Evolutionary conservation across 2,888 invertebrate genomes (phyloP).

Genomic region (Drosophila cognata): DNA sequence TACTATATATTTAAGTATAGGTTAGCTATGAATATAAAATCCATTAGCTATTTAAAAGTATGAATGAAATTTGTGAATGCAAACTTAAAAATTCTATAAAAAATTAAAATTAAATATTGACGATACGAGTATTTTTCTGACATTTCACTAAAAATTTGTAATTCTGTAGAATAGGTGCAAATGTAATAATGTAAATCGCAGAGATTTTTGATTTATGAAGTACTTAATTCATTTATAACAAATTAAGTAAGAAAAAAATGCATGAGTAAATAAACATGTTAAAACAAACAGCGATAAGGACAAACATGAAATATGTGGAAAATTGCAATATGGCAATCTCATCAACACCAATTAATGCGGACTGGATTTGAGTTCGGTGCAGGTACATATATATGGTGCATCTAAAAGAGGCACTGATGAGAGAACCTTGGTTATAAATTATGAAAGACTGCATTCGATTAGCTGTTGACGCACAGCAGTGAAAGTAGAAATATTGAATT

Average conservation of each 20-base stretch:
- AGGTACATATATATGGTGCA: not conserved
- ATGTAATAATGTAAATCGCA: not conserved
- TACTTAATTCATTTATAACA: not conserved
- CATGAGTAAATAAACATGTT: not conserved
- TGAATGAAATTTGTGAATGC: not conserved
- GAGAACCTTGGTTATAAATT: conserved; percentile 1
- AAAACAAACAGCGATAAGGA: not conserved
- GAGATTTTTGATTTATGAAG: not conserved
- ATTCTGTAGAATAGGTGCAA: not conserved
- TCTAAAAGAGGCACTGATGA: not conserved
- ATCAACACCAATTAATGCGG: conserved; percentile 48
- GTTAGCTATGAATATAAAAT: not conserved
- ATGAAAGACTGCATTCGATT: not conserved
- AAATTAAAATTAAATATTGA: not conserved
- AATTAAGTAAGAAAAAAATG: not conserved
- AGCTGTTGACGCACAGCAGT: not conserved
- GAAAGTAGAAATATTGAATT: not conserved
- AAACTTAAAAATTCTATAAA: not conserved
- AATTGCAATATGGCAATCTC: conserved; percentile 35
- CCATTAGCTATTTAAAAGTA: not conserved
- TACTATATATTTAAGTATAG: not conserved
- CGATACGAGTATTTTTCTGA: too few species aligned
- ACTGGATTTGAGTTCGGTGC: not conserved
- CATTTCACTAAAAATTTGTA: too few species aligned
- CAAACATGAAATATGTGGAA: conserved; percentile 3